phyloP scores from a whole-genome alignment of 2,113 vertebrate genomes.

The Cyanoderma ruficeps region DNA sequence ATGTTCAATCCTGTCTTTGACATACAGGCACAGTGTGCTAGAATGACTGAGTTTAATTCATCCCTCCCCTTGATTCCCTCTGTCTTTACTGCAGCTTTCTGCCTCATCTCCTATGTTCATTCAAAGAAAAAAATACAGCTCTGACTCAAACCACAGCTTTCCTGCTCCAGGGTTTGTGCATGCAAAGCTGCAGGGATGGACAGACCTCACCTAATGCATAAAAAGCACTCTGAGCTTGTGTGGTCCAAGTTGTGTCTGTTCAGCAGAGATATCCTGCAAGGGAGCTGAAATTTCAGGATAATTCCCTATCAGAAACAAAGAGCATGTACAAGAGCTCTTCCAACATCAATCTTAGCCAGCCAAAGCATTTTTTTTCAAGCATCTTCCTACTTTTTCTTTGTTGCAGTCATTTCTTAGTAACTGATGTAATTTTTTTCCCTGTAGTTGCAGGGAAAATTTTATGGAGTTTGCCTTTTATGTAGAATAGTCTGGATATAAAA shows the following conservation, averaged over 20 bases:
- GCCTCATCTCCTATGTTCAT: background rate
- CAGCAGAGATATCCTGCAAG: background rate
- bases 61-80: background rate
- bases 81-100: background rate
- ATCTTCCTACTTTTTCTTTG: background rate
- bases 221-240: background rate
- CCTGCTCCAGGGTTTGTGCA: background rate
- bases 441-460: background rate
- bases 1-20: background rate
- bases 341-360: background rate
- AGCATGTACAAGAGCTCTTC: background rate
- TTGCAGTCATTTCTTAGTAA: background rate
- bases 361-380: background rate
- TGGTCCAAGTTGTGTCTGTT: background rate
- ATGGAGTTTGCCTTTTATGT: background rate
- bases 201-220: background rate
- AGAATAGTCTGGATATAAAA: background rate
- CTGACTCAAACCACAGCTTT: background rate
- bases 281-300: background rate
- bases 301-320: background rate
- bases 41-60: background rate
- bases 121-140: background rate
- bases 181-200: background rate
- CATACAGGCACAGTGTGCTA: background rate
- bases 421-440: background rate